These are phyloP conservation scores for Melopsittacus undulatus DNA, from an alignment of 2,797 vertebrate genomes.

Conservation along the genomic window DNA sequence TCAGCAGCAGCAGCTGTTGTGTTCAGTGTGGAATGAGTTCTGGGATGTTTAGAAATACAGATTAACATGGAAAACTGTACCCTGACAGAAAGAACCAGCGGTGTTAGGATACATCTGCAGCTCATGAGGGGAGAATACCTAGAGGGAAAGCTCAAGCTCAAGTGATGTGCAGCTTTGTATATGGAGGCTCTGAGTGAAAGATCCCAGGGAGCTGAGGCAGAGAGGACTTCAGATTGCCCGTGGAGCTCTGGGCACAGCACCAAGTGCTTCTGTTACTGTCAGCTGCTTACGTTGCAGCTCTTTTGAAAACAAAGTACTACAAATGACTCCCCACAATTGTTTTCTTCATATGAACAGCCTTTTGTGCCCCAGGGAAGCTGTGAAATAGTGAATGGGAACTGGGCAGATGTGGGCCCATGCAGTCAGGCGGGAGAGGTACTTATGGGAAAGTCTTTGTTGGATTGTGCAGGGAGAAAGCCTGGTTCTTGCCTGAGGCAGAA, in stretches of 20 bases:
- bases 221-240: not conserved
- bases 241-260: not conserved
- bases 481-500: not conserved
- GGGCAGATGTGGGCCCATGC: not conserved
- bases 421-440: not conserved
- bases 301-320: slow-evolving; percentile 11
- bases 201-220: not conserved
- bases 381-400: not conserved
- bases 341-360: not conserved
- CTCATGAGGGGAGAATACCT: not conserved
- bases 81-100: not conserved
- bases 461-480: not conserved
- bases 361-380: not conserved
- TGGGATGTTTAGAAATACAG: not conserved
- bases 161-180: not conserved
- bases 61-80: not conserved
- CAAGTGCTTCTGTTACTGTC: slow-evolving; percentile 14
- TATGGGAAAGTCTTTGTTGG: not conserved
- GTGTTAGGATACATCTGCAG: not conserved
- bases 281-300: slow-evolving; percentile 2
- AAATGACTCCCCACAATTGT: not conserved
- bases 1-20: not conserved
- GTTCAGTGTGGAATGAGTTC: not conserved
- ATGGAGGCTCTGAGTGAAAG: not conserved
- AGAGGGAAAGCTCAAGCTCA: not conserved